phyloP scores from a whole-genome alignment of 1,140 invertebrate species.

The Capitella teleta region DNA sequence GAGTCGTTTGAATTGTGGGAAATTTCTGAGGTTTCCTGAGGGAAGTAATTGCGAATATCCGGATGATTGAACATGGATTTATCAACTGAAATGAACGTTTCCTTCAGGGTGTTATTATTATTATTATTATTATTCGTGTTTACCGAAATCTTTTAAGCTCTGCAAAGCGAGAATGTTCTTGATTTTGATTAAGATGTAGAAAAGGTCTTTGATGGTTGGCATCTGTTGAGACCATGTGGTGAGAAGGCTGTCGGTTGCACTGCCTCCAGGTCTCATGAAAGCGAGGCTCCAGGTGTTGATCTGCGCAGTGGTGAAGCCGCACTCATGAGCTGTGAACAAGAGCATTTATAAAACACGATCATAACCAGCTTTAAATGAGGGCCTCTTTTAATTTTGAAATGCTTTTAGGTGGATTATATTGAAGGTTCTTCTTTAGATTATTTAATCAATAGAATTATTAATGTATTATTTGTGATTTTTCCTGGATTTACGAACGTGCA shows the following conservation, averaged over 20 bases:
- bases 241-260: conserved; percentile 64
- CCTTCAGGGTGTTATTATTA: neutral
- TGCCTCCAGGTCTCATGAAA: conserved; percentile 28
- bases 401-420: too few species aligned
- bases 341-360: too few species aligned
- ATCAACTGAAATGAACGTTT: neutral
- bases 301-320: too few species aligned
- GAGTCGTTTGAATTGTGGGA: neutral
- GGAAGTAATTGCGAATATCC: neutral
- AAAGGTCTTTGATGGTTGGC: conserved; percentile 65
- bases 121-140: conserved; percentile 6
- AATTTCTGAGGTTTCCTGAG: neutral
- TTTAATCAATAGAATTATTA: too few species aligned
- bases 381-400: too few species aligned
- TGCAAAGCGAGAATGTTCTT: conserved; percentile 60
- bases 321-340: too few species aligned
- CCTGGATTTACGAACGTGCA: too few species aligned
- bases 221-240: conserved; percentile 66
- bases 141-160: conserved; percentile 51
- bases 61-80: neutral
- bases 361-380: too few species aligned
- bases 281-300: too few species aligned
- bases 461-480: too few species aligned
- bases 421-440: too few species aligned
- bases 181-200: conserved; percentile 57